A percentile compares a stretch with the other conserved stretches of the same genome.
Conservation (phyloP, 2,113 vertebrate genomes). For the Ondatra zibethicus region DNA sequence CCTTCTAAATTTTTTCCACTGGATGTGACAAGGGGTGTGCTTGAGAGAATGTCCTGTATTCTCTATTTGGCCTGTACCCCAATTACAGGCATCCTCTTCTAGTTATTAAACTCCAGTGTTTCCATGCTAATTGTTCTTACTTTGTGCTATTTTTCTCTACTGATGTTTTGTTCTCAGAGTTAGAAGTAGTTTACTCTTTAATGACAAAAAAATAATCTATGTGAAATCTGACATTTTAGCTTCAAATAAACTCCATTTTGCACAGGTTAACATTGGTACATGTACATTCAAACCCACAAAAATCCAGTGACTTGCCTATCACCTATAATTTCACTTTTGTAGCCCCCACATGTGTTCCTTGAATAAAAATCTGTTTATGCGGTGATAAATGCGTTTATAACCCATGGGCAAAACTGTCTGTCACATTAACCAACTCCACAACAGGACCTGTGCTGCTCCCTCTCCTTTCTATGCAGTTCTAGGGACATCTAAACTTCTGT, state of each 20-base stretch:
- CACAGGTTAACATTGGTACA: background rate
- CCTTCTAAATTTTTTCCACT: background rate
- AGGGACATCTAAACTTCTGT: background rate
- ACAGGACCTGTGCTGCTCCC: accelerated
- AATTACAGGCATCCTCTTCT: background rate
- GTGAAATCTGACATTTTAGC: background rate
- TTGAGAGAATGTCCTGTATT: background rate
- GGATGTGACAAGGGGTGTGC: accelerated
- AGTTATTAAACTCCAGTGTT: background rate
- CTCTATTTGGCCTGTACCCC: background rate
- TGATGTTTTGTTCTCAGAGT: background rate
- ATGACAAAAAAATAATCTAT: background rate
- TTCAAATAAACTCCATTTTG: background rate
- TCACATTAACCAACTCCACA: background rate
- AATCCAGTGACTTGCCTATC: background rate
- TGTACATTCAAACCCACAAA: background rate
- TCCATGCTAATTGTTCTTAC: background rate
- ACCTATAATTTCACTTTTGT: too few relatives aligned
- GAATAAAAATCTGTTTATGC: background rate
- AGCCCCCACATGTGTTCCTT: too few relatives aligned
- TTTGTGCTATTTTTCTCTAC: background rate
- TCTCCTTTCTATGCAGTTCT: background rate
- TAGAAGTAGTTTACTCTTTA: background rate
- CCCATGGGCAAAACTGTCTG: too few relatives aligned
- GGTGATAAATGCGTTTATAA: too few relatives aligned